These are phyloP conservation scores for Tinamus major DNA, from an alignment of 2,797 vertebrate species.

Conservation along the genomic window DNA sequence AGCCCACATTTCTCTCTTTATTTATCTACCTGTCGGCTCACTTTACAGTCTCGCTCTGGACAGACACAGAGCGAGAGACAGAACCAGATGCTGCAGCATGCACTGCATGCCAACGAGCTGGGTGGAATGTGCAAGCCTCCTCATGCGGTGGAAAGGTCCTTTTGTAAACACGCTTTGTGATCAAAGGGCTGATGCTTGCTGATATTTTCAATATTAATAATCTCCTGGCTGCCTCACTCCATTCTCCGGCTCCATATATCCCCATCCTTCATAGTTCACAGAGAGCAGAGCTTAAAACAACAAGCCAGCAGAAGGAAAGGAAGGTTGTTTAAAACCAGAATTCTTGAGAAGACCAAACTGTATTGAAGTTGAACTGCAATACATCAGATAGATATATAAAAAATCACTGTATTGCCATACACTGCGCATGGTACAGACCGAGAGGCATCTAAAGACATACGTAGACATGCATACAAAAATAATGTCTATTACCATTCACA, in stretches of 20 bases:
- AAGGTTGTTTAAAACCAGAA: background rate
- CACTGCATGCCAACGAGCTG: constrained; percentile 55
- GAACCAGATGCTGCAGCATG: constrained; percentile 43
- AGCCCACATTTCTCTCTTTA: background rate
- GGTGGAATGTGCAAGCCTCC: background rate
- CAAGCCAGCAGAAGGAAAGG: background rate
- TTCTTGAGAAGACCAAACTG: background rate
- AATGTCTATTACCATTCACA: background rate
- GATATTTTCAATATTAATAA: constrained; percentile 61
- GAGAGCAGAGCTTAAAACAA: background rate
- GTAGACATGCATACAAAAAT: background rate
- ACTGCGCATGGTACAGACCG: background rate
- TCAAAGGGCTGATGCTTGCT: constrained; percentile 60
- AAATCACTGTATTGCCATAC: background rate
- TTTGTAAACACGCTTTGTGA: constrained; percentile 59
- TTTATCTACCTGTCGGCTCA: constrained; percentile 25
- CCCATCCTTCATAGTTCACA: background rate
- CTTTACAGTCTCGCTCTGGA: constrained; percentile 16
- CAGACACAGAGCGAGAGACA: constrained; percentile 11
- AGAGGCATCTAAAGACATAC: background rate
- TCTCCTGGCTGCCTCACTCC: constrained; percentile 55
- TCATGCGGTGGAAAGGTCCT: constrained; percentile 46
- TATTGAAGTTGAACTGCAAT: background rate
- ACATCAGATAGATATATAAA: background rate
- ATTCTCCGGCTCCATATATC: constrained; percentile 27